Base-by-base conservation (phyloP, 2,797 vertebrate genomes). In the Sebastes minor region DNA sequence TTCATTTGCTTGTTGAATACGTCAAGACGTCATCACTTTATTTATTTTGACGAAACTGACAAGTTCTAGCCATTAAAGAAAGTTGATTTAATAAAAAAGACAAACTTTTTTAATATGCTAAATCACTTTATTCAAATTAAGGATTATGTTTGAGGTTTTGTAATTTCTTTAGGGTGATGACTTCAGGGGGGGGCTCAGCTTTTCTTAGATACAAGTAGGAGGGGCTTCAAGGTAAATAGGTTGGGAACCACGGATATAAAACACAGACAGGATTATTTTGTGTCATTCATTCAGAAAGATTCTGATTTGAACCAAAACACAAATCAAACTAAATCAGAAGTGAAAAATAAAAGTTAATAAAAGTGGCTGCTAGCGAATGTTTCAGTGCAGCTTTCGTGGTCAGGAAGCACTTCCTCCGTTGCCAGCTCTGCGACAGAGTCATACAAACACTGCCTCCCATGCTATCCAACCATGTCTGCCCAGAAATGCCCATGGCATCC, bases 401-500 rank as follows among this genome's bases (percentile, higher is more conserved):
- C 59, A 74, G 71, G 69, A 77, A 61, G 61, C 75, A 70, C 75
- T 83, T 73, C 27, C 35, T 85, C 60, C 16, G 78, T 70, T 83
- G 85, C 82, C 89, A 87, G 79, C 13, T 76, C 86, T 55, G 71
- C 76, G 83, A 87, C 88, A 76, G 78, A 90, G 88, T 86, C 86
- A 85, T 82, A 83, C 86, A 92, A 89, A 92, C 82, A 87, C 67
- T 27, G 38, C 76, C 65, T 79, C 80, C 86, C 55, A 25, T 69
- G 79, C 65, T 67, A 66, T 91, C 88, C 91, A 90, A 83, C 76
- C 82, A 74, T 23, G 82, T 75, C 88, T 92, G 91, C 89, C 90
- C 86, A 90, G 89, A 84, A 87, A 88, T 86, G 88, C 86, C 91
- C 89, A 67, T 86, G 91, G 90, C 88, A 74, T 86, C 78, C 74